Evolutionary conservation across 2,113 vertebrate species (phyloP), one percentile per base, ranked within the genome.

Genomic region (Trichomycterus rosablanca): DNA sequence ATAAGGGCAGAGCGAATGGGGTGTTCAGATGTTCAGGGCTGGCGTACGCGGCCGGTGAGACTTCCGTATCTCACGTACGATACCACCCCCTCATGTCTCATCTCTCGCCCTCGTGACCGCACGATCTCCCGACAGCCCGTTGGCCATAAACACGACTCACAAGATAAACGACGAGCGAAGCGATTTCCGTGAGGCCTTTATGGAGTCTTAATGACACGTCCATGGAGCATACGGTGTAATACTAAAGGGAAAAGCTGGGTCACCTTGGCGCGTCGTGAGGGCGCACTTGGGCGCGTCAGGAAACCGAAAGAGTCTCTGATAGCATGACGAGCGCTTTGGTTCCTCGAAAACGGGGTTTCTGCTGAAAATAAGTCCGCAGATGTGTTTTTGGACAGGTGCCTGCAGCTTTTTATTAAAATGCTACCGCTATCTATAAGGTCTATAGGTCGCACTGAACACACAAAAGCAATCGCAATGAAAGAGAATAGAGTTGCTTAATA

Each of bases 371-470:
- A 89, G 83, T 63, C 89, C 89, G 80, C 84, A 23, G 50, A 60
- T 70, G 55, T 39, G 58, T 40, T 42, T 58, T n/a, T n/a, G n/a
- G n/a, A n/a, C n/a, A n/a, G n/a, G n/a, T n/a, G n/a, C n/a, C 40
- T 90, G 91, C 87, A 64, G 89, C 89, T 89, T 86, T 91, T 88
- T 90, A 90, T 84, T 87, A 90, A 90, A 92, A 91, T 72, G 89
- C 90, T 92, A 93, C 88, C 58, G 90, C 90, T 92, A 75, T 78
- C 76, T 83, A 96, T 89, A 81, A 84, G 90, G 91, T 89, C 88
- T 93, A 93, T n/a, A n/a, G n/a, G n/a, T n/a, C n/a, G 90, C 88
- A 90, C 89, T 88, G 81, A 92, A 94, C 84, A 92, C 93, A 96
- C 93, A 95, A 92, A 92, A 92, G 91, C 90, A 85, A 93, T 92